Percentiles rank a stretch among this genome's conserved stretches.
Conservation (phyloP, 1,140 invertebrate genomes). For the Plodia interpunctella region DNA sequence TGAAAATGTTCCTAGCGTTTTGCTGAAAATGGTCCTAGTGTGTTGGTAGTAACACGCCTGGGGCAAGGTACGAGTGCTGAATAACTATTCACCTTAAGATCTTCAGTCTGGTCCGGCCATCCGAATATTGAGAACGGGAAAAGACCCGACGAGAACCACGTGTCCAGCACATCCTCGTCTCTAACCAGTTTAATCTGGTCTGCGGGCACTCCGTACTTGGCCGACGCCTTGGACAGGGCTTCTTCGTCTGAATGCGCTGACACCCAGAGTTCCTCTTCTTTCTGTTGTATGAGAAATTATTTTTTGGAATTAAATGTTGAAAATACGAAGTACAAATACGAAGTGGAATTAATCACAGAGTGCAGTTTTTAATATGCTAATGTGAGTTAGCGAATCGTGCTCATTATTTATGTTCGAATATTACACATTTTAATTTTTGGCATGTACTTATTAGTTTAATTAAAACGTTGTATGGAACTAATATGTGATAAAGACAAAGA, state of each 20-base stretch:
- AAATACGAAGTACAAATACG: too few relatives aligned
- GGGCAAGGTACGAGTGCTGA: background rate
- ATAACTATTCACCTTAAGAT: conserved; percentile 31
- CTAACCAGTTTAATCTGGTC: conserved; percentile 85
- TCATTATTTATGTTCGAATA: too few relatives aligned
- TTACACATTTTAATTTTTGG: too few relatives aligned
- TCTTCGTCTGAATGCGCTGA: conserved; percentile 90
- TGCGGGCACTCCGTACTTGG: conserved; percentile 84
- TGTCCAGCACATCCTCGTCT: conserved; percentile 98
- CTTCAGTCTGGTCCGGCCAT: conserved; percentile 93
- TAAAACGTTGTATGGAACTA: too few relatives aligned
- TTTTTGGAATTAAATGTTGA: background rate
- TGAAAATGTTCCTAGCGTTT: too few relatives aligned
- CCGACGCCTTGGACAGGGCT: conserved; percentile 89
- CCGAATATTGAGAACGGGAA: conserved; percentile 99
- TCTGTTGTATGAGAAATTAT: conserved; percentile 12
- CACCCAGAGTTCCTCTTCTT: conserved; percentile 91
- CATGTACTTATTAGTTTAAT: too few relatives aligned
- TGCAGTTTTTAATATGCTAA: too few relatives aligned
- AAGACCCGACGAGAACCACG: conserved; percentile 98
- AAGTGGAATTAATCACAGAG: too few relatives aligned
- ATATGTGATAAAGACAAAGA: too few relatives aligned
- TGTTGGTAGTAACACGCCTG: too few relatives aligned
- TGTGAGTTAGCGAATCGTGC: too few relatives aligned
- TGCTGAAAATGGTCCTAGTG: too few relatives aligned